Conservation (phyloP, 2,888 invertebrate genomes). For the Pammene aurita region DNA sequence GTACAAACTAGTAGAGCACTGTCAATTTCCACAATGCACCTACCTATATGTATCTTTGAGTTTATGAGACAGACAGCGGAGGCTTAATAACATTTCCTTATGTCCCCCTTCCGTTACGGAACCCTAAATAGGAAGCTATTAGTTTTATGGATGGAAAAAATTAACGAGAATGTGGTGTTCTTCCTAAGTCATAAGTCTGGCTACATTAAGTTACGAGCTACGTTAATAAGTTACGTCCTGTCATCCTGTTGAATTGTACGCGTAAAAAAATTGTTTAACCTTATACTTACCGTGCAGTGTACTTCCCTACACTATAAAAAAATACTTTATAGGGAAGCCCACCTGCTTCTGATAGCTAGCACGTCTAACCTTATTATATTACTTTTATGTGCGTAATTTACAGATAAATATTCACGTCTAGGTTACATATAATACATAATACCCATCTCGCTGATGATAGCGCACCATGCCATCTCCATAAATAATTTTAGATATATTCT, state of each 20-base stretch:
- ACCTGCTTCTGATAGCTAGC: too few species aligned
- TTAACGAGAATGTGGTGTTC: conserved; percentile 34
- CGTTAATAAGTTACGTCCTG: conserved; percentile 34
- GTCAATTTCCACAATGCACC: too few species aligned
- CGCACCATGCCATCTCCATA: too few species aligned
- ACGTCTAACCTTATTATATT: too few species aligned
- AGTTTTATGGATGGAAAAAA: conserved; percentile 21
- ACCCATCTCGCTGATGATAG: too few species aligned
- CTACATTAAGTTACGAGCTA: conserved; percentile 22
- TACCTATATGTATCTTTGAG: not conserved
- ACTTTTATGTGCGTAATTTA: too few species aligned
- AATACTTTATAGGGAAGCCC: too few species aligned
- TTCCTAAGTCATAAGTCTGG: conserved; percentile 16
- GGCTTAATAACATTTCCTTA: not conserved
- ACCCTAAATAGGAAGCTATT: conserved; percentile 5
- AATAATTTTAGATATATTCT: too few species aligned
- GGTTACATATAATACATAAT: too few species aligned
- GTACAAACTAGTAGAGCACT: too few species aligned
- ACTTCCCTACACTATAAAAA: too few species aligned
- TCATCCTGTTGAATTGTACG: conserved; percentile 2
- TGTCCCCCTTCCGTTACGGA: not conserved
- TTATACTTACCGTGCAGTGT: not conserved
- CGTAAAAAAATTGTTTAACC: not conserved
- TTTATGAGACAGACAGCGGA: not conserved
- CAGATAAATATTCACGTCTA: too few species aligned